Conservation (phyloP, 2,113 vertebrate genomes). For the Mirza zaza region DNA sequence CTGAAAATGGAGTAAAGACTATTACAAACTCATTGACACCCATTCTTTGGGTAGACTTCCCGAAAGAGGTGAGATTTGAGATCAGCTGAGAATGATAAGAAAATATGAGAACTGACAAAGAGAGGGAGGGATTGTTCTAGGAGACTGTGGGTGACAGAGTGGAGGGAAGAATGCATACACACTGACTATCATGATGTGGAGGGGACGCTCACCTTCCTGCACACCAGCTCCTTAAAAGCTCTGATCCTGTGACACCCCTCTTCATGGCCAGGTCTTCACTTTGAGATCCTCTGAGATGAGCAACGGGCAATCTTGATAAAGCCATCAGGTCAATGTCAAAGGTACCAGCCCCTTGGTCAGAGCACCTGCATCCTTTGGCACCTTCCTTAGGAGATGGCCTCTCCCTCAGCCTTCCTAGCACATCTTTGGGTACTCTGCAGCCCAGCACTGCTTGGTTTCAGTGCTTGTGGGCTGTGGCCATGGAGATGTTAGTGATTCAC, state of each 20-base stretch:
- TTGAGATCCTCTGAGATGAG: neutral
- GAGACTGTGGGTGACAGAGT: no score
- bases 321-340: neutral
- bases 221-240: accelerated
- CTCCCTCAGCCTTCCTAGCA: neutral
- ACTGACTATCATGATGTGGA: accelerated
- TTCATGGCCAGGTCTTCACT: neutral
- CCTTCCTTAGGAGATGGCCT: neutral
- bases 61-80: neutral
- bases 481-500: neutral
- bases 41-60: neutral
- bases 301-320: neutral
- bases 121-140: neutral
- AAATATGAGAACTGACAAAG: neutral
- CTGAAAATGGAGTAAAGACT: neutral
- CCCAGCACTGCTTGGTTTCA: neutral
- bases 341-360: neutral
- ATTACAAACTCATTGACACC: neutral
- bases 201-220: neutral
- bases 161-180: accelerated
- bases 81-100: neutral
- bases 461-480: neutral
- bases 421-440: neutral
- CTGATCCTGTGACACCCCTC: accelerated
- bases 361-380: neutral